These are phyloP conservation scores for Noctua janthina DNA, from an alignment of 2,888 invertebrate species.

Conservation along the genomic window DNA sequence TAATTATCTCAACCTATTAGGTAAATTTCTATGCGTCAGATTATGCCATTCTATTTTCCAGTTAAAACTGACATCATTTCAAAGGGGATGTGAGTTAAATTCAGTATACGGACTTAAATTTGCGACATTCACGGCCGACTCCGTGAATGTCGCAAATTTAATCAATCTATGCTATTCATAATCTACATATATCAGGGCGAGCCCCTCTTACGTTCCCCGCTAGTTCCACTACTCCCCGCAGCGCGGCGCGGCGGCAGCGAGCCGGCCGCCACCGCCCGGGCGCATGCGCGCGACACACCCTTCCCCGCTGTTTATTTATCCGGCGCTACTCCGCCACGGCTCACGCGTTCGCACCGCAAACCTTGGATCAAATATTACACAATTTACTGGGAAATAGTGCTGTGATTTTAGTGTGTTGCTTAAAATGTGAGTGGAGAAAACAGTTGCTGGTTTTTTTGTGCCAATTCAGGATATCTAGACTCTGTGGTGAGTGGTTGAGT, in stretches of 20 bases:
- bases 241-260: constrained; percentile 28
- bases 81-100: not conserved
- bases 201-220: constrained; percentile 5
- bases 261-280: not conserved
- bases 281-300: constrained; percentile 59
- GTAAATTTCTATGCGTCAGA: not conserved
- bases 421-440: constrained; percentile 49
- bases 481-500: constrained; percentile 37
- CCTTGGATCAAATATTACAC: constrained; percentile 27
- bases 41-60: not conserved
- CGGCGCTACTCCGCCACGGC: constrained; percentile 20
- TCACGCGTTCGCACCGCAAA: constrained; percentile 33
- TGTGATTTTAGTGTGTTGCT: constrained; percentile 36
- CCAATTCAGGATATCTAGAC: not conserved
- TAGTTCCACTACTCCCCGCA: not conserved
- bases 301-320: constrained; percentile 60
- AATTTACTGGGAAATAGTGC: constrained; percentile 16
- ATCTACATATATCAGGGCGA: constrained; percentile 3
- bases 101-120: not conserved
- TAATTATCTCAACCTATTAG: not conserved
- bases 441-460: not conserved
- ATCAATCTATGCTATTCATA: not conserved
- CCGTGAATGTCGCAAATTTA: too few relatives aligned
- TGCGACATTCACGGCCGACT: not conserved
- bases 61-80: not conserved